Percentiles rank a stretch among this genome's conserved stretches.
phyloP scores from a whole-genome alignment of 1,140 invertebrate species.

The Penaeus vannamei region DNA sequence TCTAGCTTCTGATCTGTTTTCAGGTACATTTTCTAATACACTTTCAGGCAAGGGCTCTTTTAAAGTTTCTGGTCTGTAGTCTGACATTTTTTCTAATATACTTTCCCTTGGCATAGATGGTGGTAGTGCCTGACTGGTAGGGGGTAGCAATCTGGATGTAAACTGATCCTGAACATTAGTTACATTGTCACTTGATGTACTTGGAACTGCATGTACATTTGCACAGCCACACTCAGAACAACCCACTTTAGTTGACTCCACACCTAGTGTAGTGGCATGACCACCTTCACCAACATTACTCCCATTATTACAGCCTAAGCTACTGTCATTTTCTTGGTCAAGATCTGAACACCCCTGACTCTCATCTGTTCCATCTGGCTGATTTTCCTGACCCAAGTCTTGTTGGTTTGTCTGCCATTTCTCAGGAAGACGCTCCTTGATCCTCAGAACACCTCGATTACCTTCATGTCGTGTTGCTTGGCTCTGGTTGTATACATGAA shows the following conservation, averaged over 20 bases:
- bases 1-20: constrained; percentile 17
- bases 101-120: constrained; percentile 32
- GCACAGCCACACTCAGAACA: constrained; percentile 59
- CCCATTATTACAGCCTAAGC: not conserved
- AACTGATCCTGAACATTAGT: constrained; percentile 28
- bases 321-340: not conserved
- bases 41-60: constrained; percentile 20
- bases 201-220: constrained; percentile 54
- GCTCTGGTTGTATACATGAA: constrained; percentile 66
- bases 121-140: constrained; percentile 19
- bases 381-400: constrained; percentile 23
- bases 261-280: constrained; percentile 14
- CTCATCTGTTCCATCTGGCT: constrained; percentile 2
- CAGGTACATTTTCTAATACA: constrained; percentile 36
- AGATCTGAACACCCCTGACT: constrained; percentile 14
- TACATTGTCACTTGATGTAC: constrained; percentile 50
- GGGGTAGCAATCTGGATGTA: constrained; percentile 13
- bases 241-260: constrained; percentile 42
- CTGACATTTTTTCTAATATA: constrained; percentile 41
- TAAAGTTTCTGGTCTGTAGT: constrained; percentile 40
- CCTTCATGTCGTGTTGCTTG: constrained; percentile 53
- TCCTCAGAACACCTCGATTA: constrained; percentile 51
- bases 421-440: constrained; percentile 61
- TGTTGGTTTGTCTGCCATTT: constrained; percentile 59
- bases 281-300: not conserved